Evolutionary conservation across 2,797 vertebrate genomes (phyloP).

Genomic region (Miichthys miiuy): DNA sequence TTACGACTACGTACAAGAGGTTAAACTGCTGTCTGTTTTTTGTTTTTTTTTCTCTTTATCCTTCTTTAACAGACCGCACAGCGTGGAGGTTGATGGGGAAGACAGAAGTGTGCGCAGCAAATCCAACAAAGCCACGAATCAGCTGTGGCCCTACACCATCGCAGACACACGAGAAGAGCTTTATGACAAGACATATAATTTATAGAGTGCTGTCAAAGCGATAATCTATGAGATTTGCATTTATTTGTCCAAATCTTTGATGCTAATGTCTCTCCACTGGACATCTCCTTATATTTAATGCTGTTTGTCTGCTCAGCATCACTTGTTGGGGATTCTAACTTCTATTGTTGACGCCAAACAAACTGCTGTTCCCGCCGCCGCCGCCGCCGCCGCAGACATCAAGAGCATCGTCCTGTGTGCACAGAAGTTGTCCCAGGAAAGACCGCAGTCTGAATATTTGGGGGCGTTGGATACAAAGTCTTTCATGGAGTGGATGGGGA

Average conservation of each 20-base stretch:
- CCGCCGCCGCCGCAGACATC: background rate
- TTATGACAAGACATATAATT: constrained; percentile 15
- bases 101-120: constrained; percentile 14
- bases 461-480: too few relatives aligned
- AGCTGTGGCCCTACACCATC: constrained; percentile 13
- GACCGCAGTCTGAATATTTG: background rate
- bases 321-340: background rate
- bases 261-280: constrained; percentile 1
- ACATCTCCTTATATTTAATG: constrained; percentile 9
- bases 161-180: constrained; percentile 6
- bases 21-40: background rate
- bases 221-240: background rate
- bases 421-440: background rate
- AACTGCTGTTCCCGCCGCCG: background rate
- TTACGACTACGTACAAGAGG: background rate
- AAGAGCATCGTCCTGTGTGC: background rate
- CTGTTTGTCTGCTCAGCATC: background rate
- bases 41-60: background rate
- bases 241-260: constrained; percentile 16
- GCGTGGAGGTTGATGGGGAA: constrained; percentile 12
- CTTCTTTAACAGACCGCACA: background rate
- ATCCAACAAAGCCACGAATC: constrained; percentile 33
- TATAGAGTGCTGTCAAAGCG: constrained; percentile 12
- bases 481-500: too few relatives aligned
- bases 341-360: constrained; percentile 7